Evolutionary conservation across 2,888 invertebrate species (phyloP).

Genomic region (Synergus umbraculus): DNA sequence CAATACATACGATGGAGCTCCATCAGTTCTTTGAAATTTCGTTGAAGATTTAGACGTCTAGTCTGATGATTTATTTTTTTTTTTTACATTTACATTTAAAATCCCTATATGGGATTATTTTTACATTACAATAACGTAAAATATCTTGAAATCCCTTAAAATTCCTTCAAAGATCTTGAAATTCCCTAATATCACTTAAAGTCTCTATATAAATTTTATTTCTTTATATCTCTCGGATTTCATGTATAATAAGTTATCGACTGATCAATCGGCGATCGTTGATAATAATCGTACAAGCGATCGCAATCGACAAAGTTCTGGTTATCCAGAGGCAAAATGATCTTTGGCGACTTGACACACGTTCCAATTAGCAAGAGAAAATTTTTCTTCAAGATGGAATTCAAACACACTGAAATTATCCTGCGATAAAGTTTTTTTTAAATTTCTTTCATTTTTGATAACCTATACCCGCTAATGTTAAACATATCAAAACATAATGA

Average conservation of each 20-base stretch:
- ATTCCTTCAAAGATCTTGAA: no score
- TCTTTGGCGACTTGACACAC: constrained; percentile 12
- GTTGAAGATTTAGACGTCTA: no score
- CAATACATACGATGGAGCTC: no score
- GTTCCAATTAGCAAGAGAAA: constrained; percentile 31
- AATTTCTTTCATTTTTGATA: constrained; percentile 12
- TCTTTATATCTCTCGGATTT: not conserved
- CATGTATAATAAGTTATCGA: not conserved
- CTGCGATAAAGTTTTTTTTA: not conserved
- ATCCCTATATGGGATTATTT: no score
- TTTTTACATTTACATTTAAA: no score
- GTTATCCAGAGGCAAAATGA: constrained; percentile 3
- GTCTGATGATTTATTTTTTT: no score
- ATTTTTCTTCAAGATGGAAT: constrained; percentile 33
- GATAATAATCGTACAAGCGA: constrained; percentile 8
- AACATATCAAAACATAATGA: no score
- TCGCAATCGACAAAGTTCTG: not conserved
- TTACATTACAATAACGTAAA: no score
- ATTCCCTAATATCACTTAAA: no score
- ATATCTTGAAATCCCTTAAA: no score
- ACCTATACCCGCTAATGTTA: not conserved
- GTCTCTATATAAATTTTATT: not conserved
- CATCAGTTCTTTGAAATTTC: no score
- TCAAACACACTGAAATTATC: constrained; percentile 27
- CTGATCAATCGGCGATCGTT: not conserved